Evolutionary conservation across 2,888 invertebrate species (phyloP).

Genomic region (Ectemnius lituratus): DNA sequence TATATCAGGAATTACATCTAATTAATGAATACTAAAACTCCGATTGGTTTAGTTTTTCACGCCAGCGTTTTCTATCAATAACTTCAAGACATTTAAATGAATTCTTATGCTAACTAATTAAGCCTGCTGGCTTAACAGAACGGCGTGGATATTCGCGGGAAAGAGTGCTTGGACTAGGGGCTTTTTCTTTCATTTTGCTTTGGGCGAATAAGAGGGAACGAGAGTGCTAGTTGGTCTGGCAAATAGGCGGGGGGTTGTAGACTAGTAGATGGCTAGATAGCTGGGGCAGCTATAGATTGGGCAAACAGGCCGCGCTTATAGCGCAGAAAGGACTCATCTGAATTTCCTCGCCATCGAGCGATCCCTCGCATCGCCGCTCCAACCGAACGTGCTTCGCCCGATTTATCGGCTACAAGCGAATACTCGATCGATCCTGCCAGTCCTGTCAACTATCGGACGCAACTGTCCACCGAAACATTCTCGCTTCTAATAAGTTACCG

Average conservation of each 20-base stretch:
- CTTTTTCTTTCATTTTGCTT: conserved; percentile 5
- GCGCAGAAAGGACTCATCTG: conserved; percentile 53
- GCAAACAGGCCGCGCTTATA: conserved; percentile 60
- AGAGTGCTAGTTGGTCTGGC: neutral
- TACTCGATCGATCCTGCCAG: conserved; percentile 34
- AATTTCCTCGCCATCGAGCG: conserved; percentile 53
- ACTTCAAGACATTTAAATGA: no score
- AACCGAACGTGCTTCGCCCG: conserved; percentile 33
- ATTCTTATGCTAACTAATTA: no score
- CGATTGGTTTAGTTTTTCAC: no score
- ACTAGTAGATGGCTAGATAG: conserved; percentile 38
- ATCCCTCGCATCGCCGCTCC: conserved; percentile 27
- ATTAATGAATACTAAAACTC: no score
- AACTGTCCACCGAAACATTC: neutral
- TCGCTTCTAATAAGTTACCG: no score
- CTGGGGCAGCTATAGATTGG: conserved; percentile 55
- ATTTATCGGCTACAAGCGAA: conserved; percentile 43
- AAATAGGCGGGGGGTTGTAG: conserved; percentile 30
- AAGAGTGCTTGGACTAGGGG: no score
- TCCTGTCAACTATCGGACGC: conserved; percentile 33
- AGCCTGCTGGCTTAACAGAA: no score
- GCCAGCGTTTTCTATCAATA: no score
- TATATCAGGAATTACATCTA: no score
- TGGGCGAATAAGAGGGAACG: conserved; percentile 42
- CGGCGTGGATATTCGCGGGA: no score